A percentile compares a stretch with the other conserved stretches of the same genome.
Conservation (phyloP, 2,888 invertebrate species). For the Celastrina argiolus region DNA sequence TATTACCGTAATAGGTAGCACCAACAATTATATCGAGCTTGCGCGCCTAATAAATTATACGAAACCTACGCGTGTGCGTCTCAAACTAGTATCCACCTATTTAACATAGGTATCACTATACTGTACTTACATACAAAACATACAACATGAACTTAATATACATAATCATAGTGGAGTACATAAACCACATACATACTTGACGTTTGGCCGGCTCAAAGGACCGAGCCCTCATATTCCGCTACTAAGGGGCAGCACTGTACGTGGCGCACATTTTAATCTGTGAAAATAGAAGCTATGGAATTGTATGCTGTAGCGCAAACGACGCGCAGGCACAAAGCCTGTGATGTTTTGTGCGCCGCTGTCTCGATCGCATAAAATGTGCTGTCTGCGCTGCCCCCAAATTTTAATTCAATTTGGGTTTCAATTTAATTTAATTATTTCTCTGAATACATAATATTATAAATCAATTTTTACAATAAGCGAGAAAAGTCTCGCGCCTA, state of each 20-base stretch:
- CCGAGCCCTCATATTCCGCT: background rate
- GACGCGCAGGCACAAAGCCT: too few species aligned
- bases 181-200: background rate
- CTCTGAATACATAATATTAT: background rate
- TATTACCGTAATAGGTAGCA: constrained; percentile 51
- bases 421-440: background rate
- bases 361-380: too few species aligned
- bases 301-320: too few species aligned
- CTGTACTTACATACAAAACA: background rate
- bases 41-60: constrained; percentile 18
- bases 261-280: too few species aligned
- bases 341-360: too few species aligned
- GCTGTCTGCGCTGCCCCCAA: too few species aligned
- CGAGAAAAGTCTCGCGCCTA: constrained; percentile 2
- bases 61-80: background rate
- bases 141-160: background rate
- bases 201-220: background rate
- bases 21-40: constrained; percentile 40
- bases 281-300: too few species aligned
- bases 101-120: background rate
- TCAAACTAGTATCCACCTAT: background rate
- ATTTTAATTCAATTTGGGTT: background rate
- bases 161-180: background rate
- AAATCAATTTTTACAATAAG: background rate
- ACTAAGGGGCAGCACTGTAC: too few species aligned